phyloP scores from a whole-genome alignment of 2,113 vertebrate genomes.

The Silurus glanis region DNA sequence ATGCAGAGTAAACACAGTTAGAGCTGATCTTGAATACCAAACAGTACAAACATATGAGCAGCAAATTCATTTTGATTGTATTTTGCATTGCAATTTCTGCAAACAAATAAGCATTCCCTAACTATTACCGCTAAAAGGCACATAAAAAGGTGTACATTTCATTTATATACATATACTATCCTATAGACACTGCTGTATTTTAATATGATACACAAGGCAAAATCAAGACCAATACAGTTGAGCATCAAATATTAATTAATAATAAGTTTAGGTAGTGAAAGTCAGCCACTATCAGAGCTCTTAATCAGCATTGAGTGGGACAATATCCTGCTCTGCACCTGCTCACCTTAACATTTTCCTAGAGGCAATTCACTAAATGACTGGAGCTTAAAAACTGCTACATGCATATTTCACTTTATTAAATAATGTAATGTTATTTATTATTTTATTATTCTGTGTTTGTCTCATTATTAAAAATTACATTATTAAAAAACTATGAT shows the following conservation, averaged over 20 bases:
- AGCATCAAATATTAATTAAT: not conserved
- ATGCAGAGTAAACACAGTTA: no score
- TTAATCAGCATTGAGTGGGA: not conserved
- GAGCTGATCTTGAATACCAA: no score
- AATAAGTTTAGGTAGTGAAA: not conserved
- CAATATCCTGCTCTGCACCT: not conserved
- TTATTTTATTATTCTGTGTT: no score
- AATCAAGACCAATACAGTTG: no score
- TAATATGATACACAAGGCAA: not conserved
- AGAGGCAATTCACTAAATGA: not conserved
- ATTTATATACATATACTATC: not conserved
- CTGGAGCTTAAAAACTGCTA: not conserved
- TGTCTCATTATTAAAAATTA: no score
- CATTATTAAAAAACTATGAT: no score
- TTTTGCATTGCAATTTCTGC: no score
- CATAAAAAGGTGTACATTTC: no score
- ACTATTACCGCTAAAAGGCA: no score
- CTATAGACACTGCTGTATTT: not conserved
- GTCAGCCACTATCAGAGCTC: not conserved
- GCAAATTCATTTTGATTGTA: no score
- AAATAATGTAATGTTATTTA: not conserved
- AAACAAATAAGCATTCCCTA: no score
- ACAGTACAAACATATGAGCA: no score
- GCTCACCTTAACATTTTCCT: not conserved
- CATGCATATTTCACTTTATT: not conserved